Percentiles rank a stretch among this genome's conserved stretches.
phyloP scores from a whole-genome alignment of 2,888 invertebrate species.

The Calliopum simillimum region DNA sequence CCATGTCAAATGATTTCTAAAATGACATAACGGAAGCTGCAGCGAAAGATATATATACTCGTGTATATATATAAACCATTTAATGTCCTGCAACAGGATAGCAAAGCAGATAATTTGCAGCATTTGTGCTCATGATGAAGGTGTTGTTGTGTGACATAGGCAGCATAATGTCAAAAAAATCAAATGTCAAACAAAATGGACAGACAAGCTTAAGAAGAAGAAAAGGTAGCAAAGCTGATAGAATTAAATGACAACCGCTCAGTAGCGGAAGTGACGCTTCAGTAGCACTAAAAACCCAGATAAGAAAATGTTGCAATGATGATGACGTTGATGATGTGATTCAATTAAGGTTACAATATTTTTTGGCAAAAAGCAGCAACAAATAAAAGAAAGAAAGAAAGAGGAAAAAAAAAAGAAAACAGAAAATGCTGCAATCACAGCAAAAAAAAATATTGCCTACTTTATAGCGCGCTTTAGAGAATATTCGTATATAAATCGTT shows the following conservation, averaged over 20 bases:
- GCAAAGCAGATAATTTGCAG: too few species aligned
- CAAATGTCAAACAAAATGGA: neutral
- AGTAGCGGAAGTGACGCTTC: too few species aligned
- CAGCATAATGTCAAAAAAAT: too few species aligned
- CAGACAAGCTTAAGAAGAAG: neutral
- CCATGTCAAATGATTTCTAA: too few species aligned
- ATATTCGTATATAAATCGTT: slow-evolving; percentile 29
- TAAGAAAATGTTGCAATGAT: neutral
- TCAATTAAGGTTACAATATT: slow-evolving; percentile 26
- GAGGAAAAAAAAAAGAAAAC: neutral
- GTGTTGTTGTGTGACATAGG: too few species aligned
- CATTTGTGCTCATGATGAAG: too few species aligned
- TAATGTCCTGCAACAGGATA: too few species aligned
- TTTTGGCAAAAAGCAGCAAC: slow-evolving; percentile 8
- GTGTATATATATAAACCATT: too few species aligned
- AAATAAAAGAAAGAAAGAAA: neutral
- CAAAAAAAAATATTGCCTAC: slow-evolving; percentile 29
- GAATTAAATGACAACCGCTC: neutral
- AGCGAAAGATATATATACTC: too few species aligned
- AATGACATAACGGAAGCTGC: too few species aligned
- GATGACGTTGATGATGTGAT: slow-evolving; percentile 16
- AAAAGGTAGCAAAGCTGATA: neutral
- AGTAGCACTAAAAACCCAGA: too few species aligned
- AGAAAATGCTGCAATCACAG: slow-evolving; percentile 16
- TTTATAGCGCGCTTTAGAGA: slow-evolving; percentile 7